Conservation (phyloP, 2,113 vertebrate genomes). For the Osmerus eperlanus region DNA sequence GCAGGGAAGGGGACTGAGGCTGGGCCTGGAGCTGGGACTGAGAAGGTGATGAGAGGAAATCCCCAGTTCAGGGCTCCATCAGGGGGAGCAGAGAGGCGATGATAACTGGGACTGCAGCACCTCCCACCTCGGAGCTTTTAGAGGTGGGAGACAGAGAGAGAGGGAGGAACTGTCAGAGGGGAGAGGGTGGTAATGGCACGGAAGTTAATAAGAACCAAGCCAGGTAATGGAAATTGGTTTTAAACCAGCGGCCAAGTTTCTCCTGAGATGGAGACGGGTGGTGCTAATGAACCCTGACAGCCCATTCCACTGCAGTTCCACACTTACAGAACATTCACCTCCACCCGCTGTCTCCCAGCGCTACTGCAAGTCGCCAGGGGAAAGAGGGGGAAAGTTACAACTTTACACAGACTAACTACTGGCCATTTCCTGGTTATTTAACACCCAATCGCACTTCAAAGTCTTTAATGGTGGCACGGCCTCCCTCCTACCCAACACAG, state of each 20-base stretch:
- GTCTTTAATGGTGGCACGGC: slow-evolving; percentile 44
- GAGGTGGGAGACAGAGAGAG: slow-evolving; percentile 59
- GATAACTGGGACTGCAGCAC: slow-evolving; percentile 45
- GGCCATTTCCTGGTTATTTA: slow-evolving; percentile 74
- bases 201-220: slow-evolving; percentile 73
- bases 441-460: slow-evolving; percentile 66
- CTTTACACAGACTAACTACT: slow-evolving; percentile 69
- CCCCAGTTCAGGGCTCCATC: slow-evolving; percentile 34
- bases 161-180: slow-evolving; percentile 56
- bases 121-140: slow-evolving; percentile 45
- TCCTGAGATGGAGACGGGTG: slow-evolving; percentile 68
- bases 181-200: slow-evolving; percentile 66
- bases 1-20: background rate
- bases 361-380: slow-evolving; percentile 44
- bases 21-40: slow-evolving; percentile 19
- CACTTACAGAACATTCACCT: slow-evolving; percentile 66
- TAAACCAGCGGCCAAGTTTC: slow-evolving; percentile 74
- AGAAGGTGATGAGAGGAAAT: slow-evolving; percentile 7
- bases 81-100: slow-evolving; percentile 46
- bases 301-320: slow-evolving; percentile 65
- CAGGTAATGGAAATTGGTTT: slow-evolving; percentile 76
- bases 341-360: slow-evolving; percentile 50
- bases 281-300: slow-evolving; percentile 77
- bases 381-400: slow-evolving; percentile 58
- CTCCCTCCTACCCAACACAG: slow-evolving; percentile 46